These are phyloP conservation scores for Manis javanica DNA, from an alignment of 2,797 vertebrate species.

Conservation along the genomic window DNA sequence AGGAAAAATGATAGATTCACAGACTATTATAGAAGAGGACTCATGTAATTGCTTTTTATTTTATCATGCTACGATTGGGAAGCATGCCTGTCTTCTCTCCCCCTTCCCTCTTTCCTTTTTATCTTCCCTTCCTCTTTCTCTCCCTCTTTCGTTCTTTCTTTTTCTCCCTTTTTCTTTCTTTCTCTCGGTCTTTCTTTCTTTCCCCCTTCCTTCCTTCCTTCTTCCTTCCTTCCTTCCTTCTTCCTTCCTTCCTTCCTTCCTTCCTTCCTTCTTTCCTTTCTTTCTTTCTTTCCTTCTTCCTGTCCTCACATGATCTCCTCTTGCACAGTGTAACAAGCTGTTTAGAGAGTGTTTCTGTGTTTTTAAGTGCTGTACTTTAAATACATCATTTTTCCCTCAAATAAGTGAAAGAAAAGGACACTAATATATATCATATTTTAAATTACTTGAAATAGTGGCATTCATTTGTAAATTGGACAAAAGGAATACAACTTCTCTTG, in stretches of 20 bases:
- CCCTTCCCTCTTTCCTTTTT: not conserved
- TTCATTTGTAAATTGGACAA: not conserved
- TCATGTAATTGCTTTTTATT: conserved; percentile 1
- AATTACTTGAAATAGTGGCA: not conserved
- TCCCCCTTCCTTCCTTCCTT: not conserved
- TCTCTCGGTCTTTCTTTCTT: not conserved
- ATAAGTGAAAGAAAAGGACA: not conserved
- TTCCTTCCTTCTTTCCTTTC: not conserved
- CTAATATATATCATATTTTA: not conserved
- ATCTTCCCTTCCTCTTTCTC: not conserved
- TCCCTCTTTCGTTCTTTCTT: not conserved
- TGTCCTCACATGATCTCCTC: not conserved
- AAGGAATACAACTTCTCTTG: not conserved
- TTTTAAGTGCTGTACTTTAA: not conserved
- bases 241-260: not conserved
- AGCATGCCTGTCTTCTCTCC: not conserved
- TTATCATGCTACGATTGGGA: not conserved
- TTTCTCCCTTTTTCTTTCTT: not conserved
- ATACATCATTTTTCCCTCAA: not conserved
- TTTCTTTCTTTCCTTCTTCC: not conserved
- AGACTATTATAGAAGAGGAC: not conserved
- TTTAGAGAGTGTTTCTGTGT: not conserved
- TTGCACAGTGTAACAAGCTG: not conserved
- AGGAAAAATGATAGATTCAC: not conserved
- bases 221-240: not conserved